phyloP scores from a whole-genome alignment of 2,888 invertebrate species.

The Carabus problematicus region DNA sequence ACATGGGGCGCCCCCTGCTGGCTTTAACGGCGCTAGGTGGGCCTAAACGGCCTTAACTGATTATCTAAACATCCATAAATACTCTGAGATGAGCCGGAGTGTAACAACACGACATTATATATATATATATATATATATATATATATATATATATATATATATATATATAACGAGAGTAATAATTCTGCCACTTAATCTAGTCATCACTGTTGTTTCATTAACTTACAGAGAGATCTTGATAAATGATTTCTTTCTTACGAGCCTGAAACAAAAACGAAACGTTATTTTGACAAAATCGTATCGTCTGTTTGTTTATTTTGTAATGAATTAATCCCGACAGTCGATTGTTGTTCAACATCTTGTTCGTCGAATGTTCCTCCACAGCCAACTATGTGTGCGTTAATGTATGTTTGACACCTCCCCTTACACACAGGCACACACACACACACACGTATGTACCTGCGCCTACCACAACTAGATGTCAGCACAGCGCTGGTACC shows the following conservation, averaged over 20 bases:
- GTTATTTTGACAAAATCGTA: too few species aligned
- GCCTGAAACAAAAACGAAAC: too few species aligned
- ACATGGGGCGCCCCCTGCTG: conserved; percentile 48
- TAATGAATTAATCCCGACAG: too few species aligned
- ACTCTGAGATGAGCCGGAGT: conserved; percentile 17
- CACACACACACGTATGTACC: too few species aligned
- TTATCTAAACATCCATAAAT: conserved; percentile 43
- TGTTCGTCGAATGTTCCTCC: too few species aligned
- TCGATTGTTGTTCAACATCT: too few species aligned
- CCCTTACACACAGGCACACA: conserved; percentile 53
- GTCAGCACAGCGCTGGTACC: conserved; percentile 36
- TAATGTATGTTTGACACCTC: conserved; percentile 55
- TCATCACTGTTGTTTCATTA: too few species aligned
- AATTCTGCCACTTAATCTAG: not conserved
- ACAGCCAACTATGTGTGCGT: too few species aligned
- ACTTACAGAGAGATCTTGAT: too few species aligned
- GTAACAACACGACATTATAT: conserved; percentile 8
- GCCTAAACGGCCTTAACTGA: conserved; percentile 42
- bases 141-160: conserved; percentile 18
- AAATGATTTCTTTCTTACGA: too few species aligned
- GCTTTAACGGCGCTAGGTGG: conserved; percentile 47
- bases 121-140: not conserved
- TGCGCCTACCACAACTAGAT: conserved; percentile 47
- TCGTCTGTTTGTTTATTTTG: too few species aligned
- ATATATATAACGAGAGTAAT: not conserved